Percentiles rank a stretch among this genome's conserved stretches.
Conservation (phyloP, 2,888 invertebrate genomes). For the Tyria jacobaeae region DNA sequence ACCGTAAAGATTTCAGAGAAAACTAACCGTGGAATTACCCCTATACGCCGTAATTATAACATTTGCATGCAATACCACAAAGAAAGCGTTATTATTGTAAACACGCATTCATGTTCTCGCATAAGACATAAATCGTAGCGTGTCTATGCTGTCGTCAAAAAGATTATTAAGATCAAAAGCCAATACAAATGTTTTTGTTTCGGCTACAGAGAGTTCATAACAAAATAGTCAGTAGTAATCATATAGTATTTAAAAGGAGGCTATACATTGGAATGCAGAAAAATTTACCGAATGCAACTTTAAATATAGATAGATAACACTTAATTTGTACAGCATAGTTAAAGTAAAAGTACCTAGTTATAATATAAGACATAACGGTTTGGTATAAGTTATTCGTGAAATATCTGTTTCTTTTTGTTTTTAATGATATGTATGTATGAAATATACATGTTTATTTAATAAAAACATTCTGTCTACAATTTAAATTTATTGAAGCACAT, state of each 20-base stretch:
- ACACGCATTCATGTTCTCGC: slow-evolving; percentile 15
- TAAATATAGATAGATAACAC: not conserved
- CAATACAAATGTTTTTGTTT: not conserved
- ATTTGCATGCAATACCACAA: slow-evolving; percentile 69
- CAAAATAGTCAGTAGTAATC: not conserved
- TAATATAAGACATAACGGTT: too few relatives aligned
- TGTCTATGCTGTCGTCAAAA: not conserved
- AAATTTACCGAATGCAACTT: not conserved
- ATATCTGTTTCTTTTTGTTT: too few relatives aligned
- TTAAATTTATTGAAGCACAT: too few relatives aligned
- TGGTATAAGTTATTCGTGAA: too few relatives aligned
- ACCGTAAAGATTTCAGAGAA: not conserved
- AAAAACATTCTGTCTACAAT: too few relatives aligned
- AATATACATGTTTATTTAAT: too few relatives aligned
- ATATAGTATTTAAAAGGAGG: not conserved
- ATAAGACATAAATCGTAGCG: slow-evolving; percentile 1
- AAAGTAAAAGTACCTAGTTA: too few relatives aligned
- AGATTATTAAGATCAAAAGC: not conserved
- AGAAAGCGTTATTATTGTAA: slow-evolving; percentile 60
- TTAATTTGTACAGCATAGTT: too few relatives aligned
- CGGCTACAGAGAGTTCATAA: not conserved
- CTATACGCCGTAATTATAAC: slow-evolving; percentile 1
- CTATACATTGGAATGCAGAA: not conserved
- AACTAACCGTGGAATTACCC: slow-evolving; percentile 1
- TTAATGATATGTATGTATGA: too few relatives aligned